Evolutionary conservation across 2,113 vertebrate species (phyloP).

Genomic region (Eleginops maclovinus): DNA sequence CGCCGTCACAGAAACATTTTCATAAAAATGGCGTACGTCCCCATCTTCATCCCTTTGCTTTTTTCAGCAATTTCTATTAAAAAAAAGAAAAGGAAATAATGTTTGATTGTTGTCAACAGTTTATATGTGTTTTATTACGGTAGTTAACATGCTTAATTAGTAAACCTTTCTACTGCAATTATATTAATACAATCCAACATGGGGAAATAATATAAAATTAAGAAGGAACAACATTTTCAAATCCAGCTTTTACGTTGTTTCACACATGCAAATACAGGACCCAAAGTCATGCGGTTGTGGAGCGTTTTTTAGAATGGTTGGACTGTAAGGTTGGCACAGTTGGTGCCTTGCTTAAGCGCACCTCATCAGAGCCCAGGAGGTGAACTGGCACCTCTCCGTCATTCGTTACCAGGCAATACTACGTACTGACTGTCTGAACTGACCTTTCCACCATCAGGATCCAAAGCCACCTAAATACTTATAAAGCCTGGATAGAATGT

Average conservation of each 20-base stretch:
- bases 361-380: neutral
- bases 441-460: neutral
- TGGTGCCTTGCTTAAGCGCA: neutral
- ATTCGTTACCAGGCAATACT: neutral
- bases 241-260: neutral
- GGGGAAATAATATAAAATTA: neutral
- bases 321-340: neutral
- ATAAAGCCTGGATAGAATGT: too few species aligned
- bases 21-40: neutral
- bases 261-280: neutral
- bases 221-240: too few species aligned
- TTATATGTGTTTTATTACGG: too few species aligned
- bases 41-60: slow-evolving; percentile 70
- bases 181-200: too few species aligned
- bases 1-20: neutral
- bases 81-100: slow-evolving; percentile 9
- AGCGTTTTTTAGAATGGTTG: neutral
- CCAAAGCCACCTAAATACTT: neutral
- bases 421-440: too few species aligned
- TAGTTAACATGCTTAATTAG: too few species aligned
- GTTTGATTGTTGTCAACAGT: too few species aligned
- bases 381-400: neutral
- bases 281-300: neutral
- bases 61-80: slow-evolving; percentile 75
- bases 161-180: too few species aligned